Conservation (phyloP, 2,797 vertebrate species). For the Pangasius djambal region DNA sequence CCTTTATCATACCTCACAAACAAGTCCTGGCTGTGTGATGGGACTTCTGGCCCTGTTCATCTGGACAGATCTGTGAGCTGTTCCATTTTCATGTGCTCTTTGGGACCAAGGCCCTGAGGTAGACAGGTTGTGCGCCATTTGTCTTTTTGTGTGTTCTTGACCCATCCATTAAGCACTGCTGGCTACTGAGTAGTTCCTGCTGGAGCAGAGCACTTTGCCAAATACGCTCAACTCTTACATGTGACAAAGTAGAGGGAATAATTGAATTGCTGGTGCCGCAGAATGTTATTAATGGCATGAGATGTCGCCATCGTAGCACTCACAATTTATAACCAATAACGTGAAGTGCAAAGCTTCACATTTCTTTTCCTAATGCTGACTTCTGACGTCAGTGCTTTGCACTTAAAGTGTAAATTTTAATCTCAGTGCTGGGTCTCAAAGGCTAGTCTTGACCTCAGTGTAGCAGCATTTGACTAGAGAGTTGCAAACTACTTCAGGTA, state of each 20-base stretch:
- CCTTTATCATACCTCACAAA: slow-evolving; percentile 22
- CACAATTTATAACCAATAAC: slow-evolving; percentile 35
- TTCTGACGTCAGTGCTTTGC: background rate
- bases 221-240: background rate
- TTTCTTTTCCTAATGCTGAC: slow-evolving; percentile 23
- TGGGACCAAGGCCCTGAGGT: slow-evolving; percentile 15
- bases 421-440: background rate
- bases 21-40: background rate
- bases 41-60: background rate
- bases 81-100: slow-evolving; percentile 36
- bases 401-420: slow-evolving; percentile 8
- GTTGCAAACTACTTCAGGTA: slow-evolving; percentile 12
- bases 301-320: slow-evolving; percentile 1
- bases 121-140: slow-evolving; percentile 10
- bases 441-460: slow-evolving; percentile 14
- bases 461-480: slow-evolving; percentile 13
- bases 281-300: slow-evolving; percentile 31
- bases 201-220: background rate
- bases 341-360: slow-evolving; percentile 1
- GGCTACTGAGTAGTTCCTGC: background rate
- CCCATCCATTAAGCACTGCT: slow-evolving; percentile 18
- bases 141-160: slow-evolving; percentile 23
- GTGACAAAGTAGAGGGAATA: slow-evolving; percentile 11
- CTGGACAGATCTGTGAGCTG: slow-evolving; percentile 3
- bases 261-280: slow-evolving; percentile 21